phyloP scores from a whole-genome alignment of 2,797 vertebrate genomes.

The Dipus sagitta region DNA sequence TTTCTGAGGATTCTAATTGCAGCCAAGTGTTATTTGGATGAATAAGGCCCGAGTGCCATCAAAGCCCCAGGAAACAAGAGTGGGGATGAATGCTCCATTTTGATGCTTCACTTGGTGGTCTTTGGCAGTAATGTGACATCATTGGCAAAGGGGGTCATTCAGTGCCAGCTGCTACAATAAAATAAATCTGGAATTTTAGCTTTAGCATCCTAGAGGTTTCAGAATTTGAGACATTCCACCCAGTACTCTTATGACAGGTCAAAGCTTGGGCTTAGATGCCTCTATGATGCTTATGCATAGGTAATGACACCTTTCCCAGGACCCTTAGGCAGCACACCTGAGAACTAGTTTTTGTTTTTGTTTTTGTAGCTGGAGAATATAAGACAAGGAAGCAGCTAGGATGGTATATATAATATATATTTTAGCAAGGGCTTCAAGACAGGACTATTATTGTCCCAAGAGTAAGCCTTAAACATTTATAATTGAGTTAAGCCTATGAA shows the following conservation, averaged over 20 bases:
- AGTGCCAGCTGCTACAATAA: neutral
- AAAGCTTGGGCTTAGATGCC: neutral
- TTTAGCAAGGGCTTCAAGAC: constrained; percentile 35
- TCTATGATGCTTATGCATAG: neutral
- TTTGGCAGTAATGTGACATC: neutral
- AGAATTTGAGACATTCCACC: neutral
- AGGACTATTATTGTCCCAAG: neutral
- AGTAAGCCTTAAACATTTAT: constrained; percentile 42
- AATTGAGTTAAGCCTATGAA: neutral
- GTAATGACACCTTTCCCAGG: neutral
- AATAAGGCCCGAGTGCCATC: neutral
- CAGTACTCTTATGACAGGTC: neutral
- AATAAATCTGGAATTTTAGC: neutral
- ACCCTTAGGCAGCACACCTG: neutral
- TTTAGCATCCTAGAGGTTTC: neutral
- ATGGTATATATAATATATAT: neutral
- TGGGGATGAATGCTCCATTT: neutral
- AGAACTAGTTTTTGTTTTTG: neutral
- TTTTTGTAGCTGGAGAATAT: constrained; percentile 23
- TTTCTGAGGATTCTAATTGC: neutral
- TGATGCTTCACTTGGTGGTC: neutral
- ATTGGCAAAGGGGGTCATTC: neutral
- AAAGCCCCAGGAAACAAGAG: neutral
- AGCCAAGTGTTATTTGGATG: neutral
- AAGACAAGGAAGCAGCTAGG: neutral